Evolutionary conservation across 2,113 vertebrate species (phyloP).

Genomic region (Cichladusa arquata): DNA sequence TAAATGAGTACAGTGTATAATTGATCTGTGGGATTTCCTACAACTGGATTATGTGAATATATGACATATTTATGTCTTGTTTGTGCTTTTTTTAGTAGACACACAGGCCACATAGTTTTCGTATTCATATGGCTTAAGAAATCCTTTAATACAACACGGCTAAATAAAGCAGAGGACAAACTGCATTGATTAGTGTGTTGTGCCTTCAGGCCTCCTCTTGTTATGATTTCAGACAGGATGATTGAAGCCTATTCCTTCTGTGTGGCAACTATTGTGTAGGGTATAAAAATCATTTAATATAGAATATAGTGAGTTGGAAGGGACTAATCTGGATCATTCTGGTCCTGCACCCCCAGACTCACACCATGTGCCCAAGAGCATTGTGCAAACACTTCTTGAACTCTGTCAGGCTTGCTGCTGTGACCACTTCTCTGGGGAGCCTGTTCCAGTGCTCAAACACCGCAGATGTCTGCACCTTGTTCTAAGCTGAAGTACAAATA

Average conservation of each 20-base stretch:
- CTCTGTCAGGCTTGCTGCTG: not conserved
- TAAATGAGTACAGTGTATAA: not conserved
- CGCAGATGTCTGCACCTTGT: not conserved
- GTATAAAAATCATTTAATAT: not conserved
- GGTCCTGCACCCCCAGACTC: not conserved
- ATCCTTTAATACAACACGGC: not conserved
- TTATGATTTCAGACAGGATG: not conserved
- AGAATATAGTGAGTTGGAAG: not conserved
- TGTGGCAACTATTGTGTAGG: not conserved
- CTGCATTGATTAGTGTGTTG: not conserved
- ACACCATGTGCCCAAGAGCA: not conserved
- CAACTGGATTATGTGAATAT: not conserved
- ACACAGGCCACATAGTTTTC: not conserved
- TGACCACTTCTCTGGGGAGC: not conserved
- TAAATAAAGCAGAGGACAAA: not conserved
- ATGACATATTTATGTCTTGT: not conserved
- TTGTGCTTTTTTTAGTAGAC: not conserved
- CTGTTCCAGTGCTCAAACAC: not conserved
- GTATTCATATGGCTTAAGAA: not conserved
- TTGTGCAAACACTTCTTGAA: not conserved
- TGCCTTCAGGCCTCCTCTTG: not conserved
- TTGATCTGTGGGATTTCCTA: not conserved
- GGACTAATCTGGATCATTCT: not conserved
- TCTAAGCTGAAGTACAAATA: not conserved
- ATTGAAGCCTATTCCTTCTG: not conserved